Base-by-base conservation (phyloP, 2,113 vertebrate species). In the Tachuris rubrigastra region DNA sequence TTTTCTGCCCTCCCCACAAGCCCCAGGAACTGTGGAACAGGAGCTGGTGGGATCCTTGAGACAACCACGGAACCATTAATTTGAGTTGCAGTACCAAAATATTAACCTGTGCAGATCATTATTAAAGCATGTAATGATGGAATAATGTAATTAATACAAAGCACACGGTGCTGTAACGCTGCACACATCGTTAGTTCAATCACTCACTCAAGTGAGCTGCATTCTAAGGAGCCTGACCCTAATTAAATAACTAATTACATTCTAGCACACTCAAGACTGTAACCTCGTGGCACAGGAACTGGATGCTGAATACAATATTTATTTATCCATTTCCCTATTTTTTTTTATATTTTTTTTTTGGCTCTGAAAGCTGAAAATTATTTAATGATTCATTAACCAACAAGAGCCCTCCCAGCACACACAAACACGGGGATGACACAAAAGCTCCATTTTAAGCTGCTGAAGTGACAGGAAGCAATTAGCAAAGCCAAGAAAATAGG, bases 171-270 rank as follows among this genome's bases (percentile, higher is more conserved):
- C 66, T 93, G 95, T 68, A 86, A 92, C 95, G 49, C 8, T 41
- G 89, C 69, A 97, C 91, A 85, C 83, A 17, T 90, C 86, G 76
- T 78, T 78, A 91, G 87, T 42, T 68, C 74, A 58, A 75, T n/a
- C 93, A 92, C 82, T 90, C 94, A 46, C 33, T 87, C 88, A 83
- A 50, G 33, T 56, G 93, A 97, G 89, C 77, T 46, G 62, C 90
- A 89, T 89, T 84, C 86, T 11, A 30, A 95, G 92, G 83, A 82
- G 28, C 3, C 79, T 82, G 95, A 97, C 95, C 96, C 93, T 93
- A 85, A 97, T 58, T 73, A 85, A 93, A 82, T 46, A 83, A 82
- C 90, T 97, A 96, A 98, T 97, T 92, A 96, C 50, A 92, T 37
- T 79, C 62, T 6, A 50, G 90, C 17, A 68, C 33, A 50, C 44